Conservation (phyloP, 2,888 invertebrate species). For the Beris morrisii region DNA sequence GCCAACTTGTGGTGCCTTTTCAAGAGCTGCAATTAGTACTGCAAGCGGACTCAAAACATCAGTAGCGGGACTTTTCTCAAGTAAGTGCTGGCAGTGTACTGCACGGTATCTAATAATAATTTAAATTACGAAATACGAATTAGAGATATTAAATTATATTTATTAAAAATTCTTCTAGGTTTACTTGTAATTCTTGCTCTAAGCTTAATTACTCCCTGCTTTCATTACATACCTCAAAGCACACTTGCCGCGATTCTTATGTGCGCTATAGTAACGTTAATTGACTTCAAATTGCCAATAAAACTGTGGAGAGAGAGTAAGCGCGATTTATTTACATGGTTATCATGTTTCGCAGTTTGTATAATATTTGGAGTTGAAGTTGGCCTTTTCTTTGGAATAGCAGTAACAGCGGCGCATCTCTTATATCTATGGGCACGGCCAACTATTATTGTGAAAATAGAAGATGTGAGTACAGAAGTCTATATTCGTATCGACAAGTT, state of each 20-base stretch:
- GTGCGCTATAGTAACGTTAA: constrained; percentile 69
- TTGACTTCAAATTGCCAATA: constrained; percentile 60
- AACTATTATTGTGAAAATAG: constrained; percentile 49
- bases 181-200: constrained; percentile 79
- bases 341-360: constrained; percentile 69
- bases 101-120: not conserved
- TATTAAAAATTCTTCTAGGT: constrained; percentile 59
- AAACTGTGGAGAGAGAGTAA: constrained; percentile 63
- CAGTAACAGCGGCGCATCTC: constrained; percentile 65
- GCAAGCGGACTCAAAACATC: constrained; percentile 87
- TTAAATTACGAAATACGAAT: not conserved
- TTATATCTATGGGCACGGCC: constrained; percentile 73
- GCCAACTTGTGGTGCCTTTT: constrained; percentile 86
- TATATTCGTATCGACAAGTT: not conserved
- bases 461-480: constrained; percentile 43
- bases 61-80: constrained; percentile 58
- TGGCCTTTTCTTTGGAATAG: constrained; percentile 74
- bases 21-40: constrained; percentile 84
- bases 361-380: constrained; percentile 75
- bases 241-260: constrained; percentile 87
- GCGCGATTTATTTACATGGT: constrained; percentile 67
- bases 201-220: constrained; percentile 84
- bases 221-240: constrained; percentile 83
- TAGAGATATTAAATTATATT: not conserved
- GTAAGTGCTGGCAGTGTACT: constrained; percentile 40